Evolutionary conservation across 2,113 vertebrate species (phyloP).

Genomic region (Tursiops truncatus): DNA sequence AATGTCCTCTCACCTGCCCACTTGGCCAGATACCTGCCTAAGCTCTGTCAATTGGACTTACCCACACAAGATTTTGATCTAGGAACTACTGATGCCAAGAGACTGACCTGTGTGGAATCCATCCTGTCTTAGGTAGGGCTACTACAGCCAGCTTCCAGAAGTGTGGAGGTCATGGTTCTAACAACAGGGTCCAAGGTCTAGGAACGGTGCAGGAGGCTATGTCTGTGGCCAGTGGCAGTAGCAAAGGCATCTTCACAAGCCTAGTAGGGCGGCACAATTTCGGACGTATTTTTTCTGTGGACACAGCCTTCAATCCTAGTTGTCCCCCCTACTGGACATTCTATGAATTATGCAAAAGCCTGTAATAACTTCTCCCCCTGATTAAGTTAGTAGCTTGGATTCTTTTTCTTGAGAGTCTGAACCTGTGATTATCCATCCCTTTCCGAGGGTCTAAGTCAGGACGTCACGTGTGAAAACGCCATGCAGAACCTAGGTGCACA

Average conservation of each 20-base stretch:
- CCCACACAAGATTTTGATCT: neutral
- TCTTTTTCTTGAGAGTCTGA: neutral
- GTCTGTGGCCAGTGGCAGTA: neutral
- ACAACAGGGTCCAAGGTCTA: fast-evolving
- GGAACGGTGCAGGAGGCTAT: neutral
- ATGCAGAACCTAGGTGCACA: neutral
- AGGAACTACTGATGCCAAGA: neutral
- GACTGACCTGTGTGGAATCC: neutral
- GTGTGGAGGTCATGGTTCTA: neutral
- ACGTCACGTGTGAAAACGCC: neutral
- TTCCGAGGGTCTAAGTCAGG: no score
- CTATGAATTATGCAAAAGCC: neutral
- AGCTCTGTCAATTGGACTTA: neutral
- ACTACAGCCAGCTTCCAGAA: neutral
- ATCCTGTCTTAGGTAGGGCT: neutral
- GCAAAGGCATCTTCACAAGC: neutral
- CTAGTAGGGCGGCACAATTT: neutral
- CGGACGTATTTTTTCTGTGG: neutral
- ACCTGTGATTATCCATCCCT: neutral
- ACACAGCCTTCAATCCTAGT: neutral
- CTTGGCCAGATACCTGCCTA: neutral
- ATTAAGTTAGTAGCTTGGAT: neutral
- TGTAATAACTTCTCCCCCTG: neutral
- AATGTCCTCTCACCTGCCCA: neutral
- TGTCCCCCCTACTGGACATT: neutral